Conservation (phyloP, 2,888 invertebrate species). For the Drosophila greeni region DNA sequence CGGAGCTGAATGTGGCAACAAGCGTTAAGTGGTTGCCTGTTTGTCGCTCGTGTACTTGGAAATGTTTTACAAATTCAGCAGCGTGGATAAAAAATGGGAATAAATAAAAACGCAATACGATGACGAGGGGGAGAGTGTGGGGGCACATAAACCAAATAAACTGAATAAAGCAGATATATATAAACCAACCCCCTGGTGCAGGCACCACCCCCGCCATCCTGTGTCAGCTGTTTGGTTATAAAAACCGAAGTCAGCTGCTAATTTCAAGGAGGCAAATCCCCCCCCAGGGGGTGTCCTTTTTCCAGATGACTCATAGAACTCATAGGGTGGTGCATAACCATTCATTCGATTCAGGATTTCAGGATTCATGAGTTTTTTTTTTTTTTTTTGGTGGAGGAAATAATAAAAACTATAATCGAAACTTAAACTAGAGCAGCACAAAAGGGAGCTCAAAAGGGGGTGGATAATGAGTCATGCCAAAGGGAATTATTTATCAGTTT, state of each 20-base stretch:
- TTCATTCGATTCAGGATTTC: constrained; percentile 4
- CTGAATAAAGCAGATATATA: constrained; percentile 4
- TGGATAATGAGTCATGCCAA: constrained; percentile 36
- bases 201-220: not conserved
- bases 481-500: constrained; percentile 40
- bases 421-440: constrained; percentile 38
- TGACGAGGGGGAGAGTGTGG: not conserved
- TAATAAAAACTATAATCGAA: constrained; percentile 35
- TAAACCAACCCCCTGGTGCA: constrained; percentile 11
- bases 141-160: constrained; percentile 9
- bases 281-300: constrained; percentile 9
- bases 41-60: constrained; percentile 67
- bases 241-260: constrained; percentile 34
- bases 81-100: constrained; percentile 45
- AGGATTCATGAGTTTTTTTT: constrained; percentile 1
- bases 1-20: constrained; percentile 71
- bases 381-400: too few relatives aligned
- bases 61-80: constrained; percentile 71
- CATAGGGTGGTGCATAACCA: constrained; percentile 19
- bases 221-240: constrained; percentile 31
- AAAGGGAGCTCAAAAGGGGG: constrained; percentile 11
- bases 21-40: constrained; percentile 73
- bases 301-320: constrained; percentile 30
- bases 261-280: constrained; percentile 18
- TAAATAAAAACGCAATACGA: constrained; percentile 21